Evolutionary conservation across 35 echinoderm and acorn worm genomes (phyloP), one percentile per base, ranked within the genome.

Genomic region (Holothuria glaberrima): DNA sequence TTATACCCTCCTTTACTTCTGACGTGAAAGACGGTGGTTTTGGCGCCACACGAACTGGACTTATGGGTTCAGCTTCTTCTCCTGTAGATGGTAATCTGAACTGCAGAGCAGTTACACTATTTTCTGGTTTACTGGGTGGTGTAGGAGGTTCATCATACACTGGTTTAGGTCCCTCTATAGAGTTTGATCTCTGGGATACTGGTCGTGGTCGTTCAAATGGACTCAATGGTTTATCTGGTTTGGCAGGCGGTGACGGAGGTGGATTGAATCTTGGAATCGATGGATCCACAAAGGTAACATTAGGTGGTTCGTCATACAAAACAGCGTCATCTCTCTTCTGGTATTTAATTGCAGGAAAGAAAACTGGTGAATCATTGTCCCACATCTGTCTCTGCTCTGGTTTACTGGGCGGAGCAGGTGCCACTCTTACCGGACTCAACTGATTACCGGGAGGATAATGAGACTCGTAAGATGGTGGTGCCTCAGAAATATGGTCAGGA

Each of bases 201-300:
- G 38, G 19, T 19, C 38, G 19, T 33, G 32, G 70, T 36, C 70
- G 6, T 38, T 74, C 38, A 38, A 32, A 38, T 31, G 12, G 18
- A 18, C 21, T 19, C 14, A 38, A 20, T 6, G 20, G 13, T 26
- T 48, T 48, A 0, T 78, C 29, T 2, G n/a, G 38, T 41, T 78
- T 78, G 24, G 27, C 38, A 25, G 35, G 38, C 16, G 80, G 41
- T 69, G 66, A 69, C 1, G 28, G 26, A 18, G 58, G 57, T 27
- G 80, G 59, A 18, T 59, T 59, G 80, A 84, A 60, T 10, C 80
- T 21, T 31, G 80, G 56, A 14, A 84, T 61, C 3, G 80, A 60
- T 58, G 80, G 80, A 61, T 84, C 80, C 57, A 84, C 80, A 63
- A 84, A 84, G 56, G 33, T 46, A 22, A 84, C 56, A 30, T 84